These are phyloP conservation scores for Hemicordylus capensis DNA, from an alignment of 2,113 vertebrate genomes.

Conservation along the genomic window DNA sequence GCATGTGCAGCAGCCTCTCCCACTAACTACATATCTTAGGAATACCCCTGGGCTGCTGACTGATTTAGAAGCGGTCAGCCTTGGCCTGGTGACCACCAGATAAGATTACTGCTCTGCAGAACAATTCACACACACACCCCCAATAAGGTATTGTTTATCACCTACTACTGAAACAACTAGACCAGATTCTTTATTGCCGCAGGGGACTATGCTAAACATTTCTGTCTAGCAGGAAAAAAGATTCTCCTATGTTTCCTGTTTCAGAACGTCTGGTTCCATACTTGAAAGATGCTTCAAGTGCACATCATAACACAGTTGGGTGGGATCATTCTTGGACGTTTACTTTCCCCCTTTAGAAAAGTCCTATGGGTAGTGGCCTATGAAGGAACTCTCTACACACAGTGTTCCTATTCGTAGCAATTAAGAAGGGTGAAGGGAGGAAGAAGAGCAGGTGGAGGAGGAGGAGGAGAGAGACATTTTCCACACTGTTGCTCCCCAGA, in stretches of 20 bases:
- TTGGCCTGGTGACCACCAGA: slow-evolving; percentile 67
- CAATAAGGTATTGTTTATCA: slow-evolving; percentile 61
- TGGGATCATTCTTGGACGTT: not conserved
- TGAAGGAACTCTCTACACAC: not conserved
- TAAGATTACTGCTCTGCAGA: slow-evolving; percentile 65
- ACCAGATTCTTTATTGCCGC: slow-evolving; percentile 22
- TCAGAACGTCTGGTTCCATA: not conserved
- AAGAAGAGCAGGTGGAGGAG: too few species aligned
- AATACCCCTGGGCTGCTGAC: slow-evolving; percentile 52
- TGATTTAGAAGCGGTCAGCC: slow-evolving; percentile 67
- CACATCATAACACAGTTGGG: rapidly evolving
- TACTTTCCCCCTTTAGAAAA: not conserved
- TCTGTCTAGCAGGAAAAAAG: not conserved
- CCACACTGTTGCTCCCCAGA: too few species aligned
- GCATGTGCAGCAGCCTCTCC: slow-evolving; percentile 32
- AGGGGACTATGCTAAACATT: slow-evolving; percentile 38
- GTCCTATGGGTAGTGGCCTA: not conserved
- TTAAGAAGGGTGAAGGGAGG: not conserved
- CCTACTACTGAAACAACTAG: slow-evolving; percentile 24
- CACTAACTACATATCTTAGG: slow-evolving; percentile 69
- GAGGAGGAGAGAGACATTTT: too few species aligned
- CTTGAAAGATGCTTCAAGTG: not conserved
- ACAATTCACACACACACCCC: slow-evolving; percentile 55
- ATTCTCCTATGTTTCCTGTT: not conserved
- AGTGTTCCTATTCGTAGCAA: not conserved